phyloP scores from a whole-genome alignment of 1,140 invertebrate genomes.

The Zophobas morio region DNA sequence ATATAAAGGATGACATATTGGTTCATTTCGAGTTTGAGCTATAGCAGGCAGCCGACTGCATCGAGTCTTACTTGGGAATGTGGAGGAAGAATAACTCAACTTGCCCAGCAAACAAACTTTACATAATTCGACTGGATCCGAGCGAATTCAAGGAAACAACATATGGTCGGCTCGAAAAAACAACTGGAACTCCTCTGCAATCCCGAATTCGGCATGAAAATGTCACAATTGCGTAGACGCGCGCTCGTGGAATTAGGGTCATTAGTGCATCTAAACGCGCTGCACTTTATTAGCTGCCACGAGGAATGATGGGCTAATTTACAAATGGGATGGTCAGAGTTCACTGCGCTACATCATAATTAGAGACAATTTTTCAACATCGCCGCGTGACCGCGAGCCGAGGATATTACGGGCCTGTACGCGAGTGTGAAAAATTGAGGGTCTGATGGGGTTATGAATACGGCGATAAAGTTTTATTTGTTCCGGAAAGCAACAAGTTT shows the following conservation, averaged over 20 bases:
- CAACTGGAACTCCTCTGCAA: constrained; percentile 26
- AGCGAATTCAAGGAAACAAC: constrained; percentile 38
- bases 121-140: constrained; percentile 35
- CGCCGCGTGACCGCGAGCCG: neutral
- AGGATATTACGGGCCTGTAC: too few relatives aligned
- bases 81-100: constrained; percentile 36
- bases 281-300: constrained; percentile 34
- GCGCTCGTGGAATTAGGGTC: neutral
- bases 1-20: constrained; percentile 50
- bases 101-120: constrained; percentile 41
- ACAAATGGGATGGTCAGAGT: constrained; percentile 36
- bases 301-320: constrained; percentile 38
- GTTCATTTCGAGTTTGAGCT: constrained; percentile 42
- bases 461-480: too few relatives aligned
- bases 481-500: too few relatives aligned
- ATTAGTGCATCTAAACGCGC: constrained; percentile 37
- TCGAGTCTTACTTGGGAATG: constrained; percentile 38
- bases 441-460: too few relatives aligned
- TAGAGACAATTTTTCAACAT: constrained; percentile 22
- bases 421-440: too few relatives aligned
- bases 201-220: constrained; percentile 31
- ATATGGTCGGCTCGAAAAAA: constrained; percentile 36
- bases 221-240: constrained; percentile 6
- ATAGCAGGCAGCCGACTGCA: constrained; percentile 39
- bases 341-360: constrained; percentile 40